Evolutionary conservation across 2,888 invertebrate species (phyloP), one percentile per base, ranked within the genome.

Genomic region (Cosmia pyralina): DNA sequence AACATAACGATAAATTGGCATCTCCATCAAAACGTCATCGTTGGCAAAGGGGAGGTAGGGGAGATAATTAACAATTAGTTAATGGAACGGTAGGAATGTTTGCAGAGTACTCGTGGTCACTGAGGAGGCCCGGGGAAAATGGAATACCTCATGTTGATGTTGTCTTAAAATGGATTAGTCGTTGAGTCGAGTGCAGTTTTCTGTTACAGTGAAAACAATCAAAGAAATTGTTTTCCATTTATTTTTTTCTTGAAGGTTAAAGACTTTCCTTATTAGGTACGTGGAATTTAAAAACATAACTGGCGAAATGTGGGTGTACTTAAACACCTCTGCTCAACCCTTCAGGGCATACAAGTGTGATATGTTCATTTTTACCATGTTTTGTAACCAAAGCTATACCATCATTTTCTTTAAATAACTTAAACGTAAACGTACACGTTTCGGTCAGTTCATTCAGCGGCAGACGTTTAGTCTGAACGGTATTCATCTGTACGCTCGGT

Each of bases 21-120:
- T 90, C 87, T 92, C 88, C 91, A 91, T 92, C 91, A 91, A 90
- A 89, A 91, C 89, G 88, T 91, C 91, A 90, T 89, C 90, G 75
- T 73, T 73, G 64, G 72, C 72, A 64, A 75, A 88, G 75, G 76
- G 84, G 79, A 82, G 72, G 68, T 46, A 68, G 89, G 90, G 85
- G 84, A 92, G 92, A 91, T 93, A 93, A 93, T 93, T 94, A 93
- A 91, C 92, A 93, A 93, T 94, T 93, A 93, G 90, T 90, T 93
- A 92, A 93, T 94, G 92, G 93, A 91, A 90, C 81, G 87, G 76
- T 79, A 77, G 87, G 88, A 85, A 89, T 90, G 90, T 91, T 92
- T 91, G 89, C 90, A 85, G 84, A 87, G 79, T 73, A 72, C 86
- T 86, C 84, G 75, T 86, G 84, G 76, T 77, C 86, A 89, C 82